phyloP scores from a whole-genome alignment of 2,113 vertebrate genomes.

The Bos taurus region DNA sequence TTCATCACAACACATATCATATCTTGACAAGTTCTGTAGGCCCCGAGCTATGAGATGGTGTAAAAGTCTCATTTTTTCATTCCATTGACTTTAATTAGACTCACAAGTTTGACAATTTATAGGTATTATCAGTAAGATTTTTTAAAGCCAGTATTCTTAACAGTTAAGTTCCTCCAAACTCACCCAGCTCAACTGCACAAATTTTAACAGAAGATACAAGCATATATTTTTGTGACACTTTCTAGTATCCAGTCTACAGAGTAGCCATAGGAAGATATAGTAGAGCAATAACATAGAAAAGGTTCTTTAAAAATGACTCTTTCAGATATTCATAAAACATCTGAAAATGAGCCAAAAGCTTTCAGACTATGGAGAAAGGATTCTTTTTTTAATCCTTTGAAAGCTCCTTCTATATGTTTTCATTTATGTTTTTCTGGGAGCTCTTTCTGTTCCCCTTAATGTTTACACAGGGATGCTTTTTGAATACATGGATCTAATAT shows the following conservation, averaged over 20 bases:
- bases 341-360: slow-evolving; percentile 32
- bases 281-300: slow-evolving; percentile 18
- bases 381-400: neutral
- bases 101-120: slow-evolving; percentile 39
- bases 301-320: neutral
- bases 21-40: slow-evolving; percentile 33
- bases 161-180: neutral
- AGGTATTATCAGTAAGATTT: slow-evolving; percentile 23
- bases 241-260: neutral
- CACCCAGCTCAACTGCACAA: slow-evolving; percentile 16
- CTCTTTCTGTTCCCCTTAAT: neutral
- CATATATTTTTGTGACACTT: slow-evolving; percentile 42
- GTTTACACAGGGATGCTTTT: neutral
- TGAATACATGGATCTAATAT: neutral
- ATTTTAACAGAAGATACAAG: slow-evolving; percentile 39
- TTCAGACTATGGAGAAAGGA: neutral
- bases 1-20: neutral
- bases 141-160: slow-evolving; percentile 46
- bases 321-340: slow-evolving; percentile 35
- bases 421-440: neutral
- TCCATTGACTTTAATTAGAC: slow-evolving; percentile 59
- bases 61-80: slow-evolving; percentile 25
- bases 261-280: slow-evolving; percentile 2
- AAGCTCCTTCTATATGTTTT: neutral
- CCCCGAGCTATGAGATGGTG: neutral